These are phyloP conservation scores for Gymnarchus niloticus DNA, from an alignment of 2,113 vertebrate genomes.

Conservation along the genomic window DNA sequence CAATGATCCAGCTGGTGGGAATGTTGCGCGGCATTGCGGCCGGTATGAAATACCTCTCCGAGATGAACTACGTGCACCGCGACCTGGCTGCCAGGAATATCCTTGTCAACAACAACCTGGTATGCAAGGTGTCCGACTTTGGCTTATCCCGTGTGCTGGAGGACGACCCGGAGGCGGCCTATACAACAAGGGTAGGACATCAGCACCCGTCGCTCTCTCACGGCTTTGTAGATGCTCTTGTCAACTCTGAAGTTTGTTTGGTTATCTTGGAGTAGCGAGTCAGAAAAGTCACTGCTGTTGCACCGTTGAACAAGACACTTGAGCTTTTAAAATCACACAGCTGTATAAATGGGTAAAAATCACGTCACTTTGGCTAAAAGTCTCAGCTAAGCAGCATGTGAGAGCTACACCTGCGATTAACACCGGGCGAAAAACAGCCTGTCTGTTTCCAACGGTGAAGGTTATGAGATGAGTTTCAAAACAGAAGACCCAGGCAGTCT, in stretches of 20 bases:
- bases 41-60: constrained; percentile 93
- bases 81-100: constrained; percentile 96
- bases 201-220: neutral
- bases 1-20: constrained; percentile 92
- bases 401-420: neutral
- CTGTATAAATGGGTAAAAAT: neutral
- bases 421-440: neutral
- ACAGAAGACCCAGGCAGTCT: neutral
- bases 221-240: neutral
- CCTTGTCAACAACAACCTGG: constrained; percentile 90
- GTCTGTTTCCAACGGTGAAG: neutral
- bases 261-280: no score
- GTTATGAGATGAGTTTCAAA: neutral
- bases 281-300: neutral
- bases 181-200: constrained; percentile 70
- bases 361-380: neutral
- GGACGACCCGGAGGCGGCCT: constrained; percentile 91
- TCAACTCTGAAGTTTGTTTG: neutral
- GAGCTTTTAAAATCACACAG: neutral
- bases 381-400: neutral
- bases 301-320: neutral
- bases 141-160: constrained; percentile 92
- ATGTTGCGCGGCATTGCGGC: constrained; percentile 92
- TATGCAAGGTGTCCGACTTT: constrained; percentile 95
- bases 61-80: constrained; percentile 95